Conservation (phyloP, 1,140 invertebrate species). For the Bombus impatiens region DNA sequence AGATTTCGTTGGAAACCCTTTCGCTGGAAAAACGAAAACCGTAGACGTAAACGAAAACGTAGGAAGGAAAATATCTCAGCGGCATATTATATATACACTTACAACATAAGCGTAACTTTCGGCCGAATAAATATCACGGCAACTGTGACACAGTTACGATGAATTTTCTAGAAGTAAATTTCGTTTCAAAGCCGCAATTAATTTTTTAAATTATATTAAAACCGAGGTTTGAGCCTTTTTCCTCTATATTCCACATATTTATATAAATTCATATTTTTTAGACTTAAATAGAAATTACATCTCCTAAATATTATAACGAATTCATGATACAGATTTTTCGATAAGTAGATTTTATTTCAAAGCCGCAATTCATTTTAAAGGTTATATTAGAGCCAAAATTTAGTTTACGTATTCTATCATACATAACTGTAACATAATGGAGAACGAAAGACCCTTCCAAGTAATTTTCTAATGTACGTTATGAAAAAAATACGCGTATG, state of each 20-base stretch:
- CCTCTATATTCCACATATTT: not conserved
- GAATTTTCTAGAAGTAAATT: not conserved
- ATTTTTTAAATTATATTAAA: not conserved
- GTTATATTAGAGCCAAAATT: no score
- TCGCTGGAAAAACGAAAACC: not conserved
- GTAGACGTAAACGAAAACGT: not conserved
- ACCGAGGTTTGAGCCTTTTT: not conserved
- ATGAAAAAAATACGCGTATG: not conserved
- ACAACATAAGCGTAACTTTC: not conserved
- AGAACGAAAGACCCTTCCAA: not conserved
- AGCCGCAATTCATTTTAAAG: no score
- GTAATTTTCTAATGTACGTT: not conserved
- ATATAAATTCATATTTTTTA: not conserved
- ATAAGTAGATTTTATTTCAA: no score
- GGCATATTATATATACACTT: not conserved
- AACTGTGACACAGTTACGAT: not conserved
- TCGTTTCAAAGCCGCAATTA: not conserved
- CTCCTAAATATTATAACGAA: no score
- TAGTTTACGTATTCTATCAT: no score
- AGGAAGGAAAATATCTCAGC: not conserved
- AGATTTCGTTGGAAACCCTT: conserved; percentile 16
- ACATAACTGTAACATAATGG: no score
- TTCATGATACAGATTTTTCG: no score
- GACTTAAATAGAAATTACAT: no score
- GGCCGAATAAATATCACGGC: not conserved